These are phyloP conservation scores for Lepilemur ruficaudatus DNA, from an alignment of 2,797 vertebrate species.

Conservation along the genomic window DNA sequence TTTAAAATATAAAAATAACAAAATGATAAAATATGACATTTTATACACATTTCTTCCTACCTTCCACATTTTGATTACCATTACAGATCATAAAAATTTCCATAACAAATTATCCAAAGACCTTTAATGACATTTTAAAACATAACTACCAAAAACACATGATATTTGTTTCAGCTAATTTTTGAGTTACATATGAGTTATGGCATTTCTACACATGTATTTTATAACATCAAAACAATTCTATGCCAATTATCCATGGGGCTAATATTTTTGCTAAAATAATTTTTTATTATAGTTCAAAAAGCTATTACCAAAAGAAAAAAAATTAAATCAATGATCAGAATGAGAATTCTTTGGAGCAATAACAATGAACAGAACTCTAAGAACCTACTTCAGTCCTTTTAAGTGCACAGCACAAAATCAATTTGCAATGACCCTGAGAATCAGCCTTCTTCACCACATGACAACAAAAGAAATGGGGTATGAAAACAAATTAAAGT, in stretches of 20 bases:
- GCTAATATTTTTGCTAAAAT: constrained; percentile 44
- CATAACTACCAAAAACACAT: constrained; percentile 49
- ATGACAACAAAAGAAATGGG: constrained; percentile 77
- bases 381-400: constrained; percentile 78
- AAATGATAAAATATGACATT: constrained; percentile 67
- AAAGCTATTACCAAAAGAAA: constrained; percentile 72
- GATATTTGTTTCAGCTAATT: neutral
- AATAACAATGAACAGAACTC: constrained; percentile 79
- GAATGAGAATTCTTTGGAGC: constrained; percentile 82
- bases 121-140: constrained; percentile 72
- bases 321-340: constrained; percentile 81
- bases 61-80: neutral
- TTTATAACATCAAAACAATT: constrained; percentile 62
- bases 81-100: neutral
- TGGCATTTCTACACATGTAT: constrained; percentile 40
- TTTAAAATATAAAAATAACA: constrained; percentile 72
- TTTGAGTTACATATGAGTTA: neutral
- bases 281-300: constrained; percentile 51
- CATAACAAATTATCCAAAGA: constrained; percentile 24
- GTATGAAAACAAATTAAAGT: constrained; percentile 81
- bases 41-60: constrained; percentile 45
- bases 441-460: constrained; percentile 78
- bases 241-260: constrained; percentile 42
- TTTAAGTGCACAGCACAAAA: constrained; percentile 84
- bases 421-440: constrained; percentile 84